Percentiles rank a stretch among this genome's conserved stretches.
Conservation (phyloP, 1,140 invertebrate genomes). For the Ceratina australensis region DNA sequence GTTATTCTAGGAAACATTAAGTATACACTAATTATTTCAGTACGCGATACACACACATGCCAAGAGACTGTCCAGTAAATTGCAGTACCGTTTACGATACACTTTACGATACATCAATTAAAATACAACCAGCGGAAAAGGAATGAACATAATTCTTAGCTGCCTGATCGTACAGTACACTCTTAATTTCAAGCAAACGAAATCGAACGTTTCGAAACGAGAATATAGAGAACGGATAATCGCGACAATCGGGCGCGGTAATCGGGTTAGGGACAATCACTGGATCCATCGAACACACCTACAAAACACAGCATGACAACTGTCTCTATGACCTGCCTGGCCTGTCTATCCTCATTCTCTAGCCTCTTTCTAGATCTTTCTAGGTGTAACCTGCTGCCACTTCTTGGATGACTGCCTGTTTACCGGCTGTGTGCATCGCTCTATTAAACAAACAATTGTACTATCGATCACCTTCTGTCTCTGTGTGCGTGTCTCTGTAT, state of each 20-base stretch:
- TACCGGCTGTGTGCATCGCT: constrained; percentile 57
- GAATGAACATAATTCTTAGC: not conserved
- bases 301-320: constrained; percentile 57
- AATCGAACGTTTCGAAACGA: too few relatives aligned
- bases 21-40: too few relatives aligned
- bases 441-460: constrained; percentile 25
- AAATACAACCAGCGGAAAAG: not conserved
- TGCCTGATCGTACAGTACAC: too few relatives aligned
- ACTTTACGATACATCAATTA: not conserved
- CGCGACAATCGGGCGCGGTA: too few relatives aligned
- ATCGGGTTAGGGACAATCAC: not conserved
- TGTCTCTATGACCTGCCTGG: constrained; percentile 50
- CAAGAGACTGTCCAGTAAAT: too few relatives aligned
- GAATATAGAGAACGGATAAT: not conserved
- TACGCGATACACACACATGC: too few relatives aligned
- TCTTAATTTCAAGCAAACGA: too few relatives aligned
- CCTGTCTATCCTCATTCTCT: constrained; percentile 50
- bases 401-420: constrained; percentile 64
- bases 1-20: not conserved
- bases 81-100: too few relatives aligned
- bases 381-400: constrained; percentile 62
- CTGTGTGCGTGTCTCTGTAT: constrained; percentile 31
- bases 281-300: constrained; percentile 25
- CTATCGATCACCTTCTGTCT: constrained; percentile 18
- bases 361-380: constrained; percentile 60